A percentile compares a stretch with the other conserved stretches of the same genome.
Evolutionary conservation across 1,140 invertebrate genomes (phyloP).

Genomic region (Bombus sibiricus): DNA sequence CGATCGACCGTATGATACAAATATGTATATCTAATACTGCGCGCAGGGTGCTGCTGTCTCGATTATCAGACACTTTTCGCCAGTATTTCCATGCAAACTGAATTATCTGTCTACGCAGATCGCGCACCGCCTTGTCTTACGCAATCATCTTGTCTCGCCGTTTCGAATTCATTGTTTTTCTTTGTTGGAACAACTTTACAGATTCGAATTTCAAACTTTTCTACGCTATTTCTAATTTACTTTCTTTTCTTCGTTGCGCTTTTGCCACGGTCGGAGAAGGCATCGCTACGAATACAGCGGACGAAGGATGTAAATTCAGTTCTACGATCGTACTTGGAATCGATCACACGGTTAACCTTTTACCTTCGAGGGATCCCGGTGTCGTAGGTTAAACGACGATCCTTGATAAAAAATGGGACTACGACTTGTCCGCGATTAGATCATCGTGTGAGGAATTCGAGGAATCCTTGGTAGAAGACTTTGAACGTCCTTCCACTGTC

Average conservation of each 20-base stretch:
- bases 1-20: constrained; percentile 57
- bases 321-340: constrained; percentile 11
- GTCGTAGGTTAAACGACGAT: constrained; percentile 26
- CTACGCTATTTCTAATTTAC: neutral
- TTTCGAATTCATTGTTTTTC: constrained; percentile 43
- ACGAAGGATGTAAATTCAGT: constrained; percentile 9
- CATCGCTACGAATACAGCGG: too few relatives aligned
- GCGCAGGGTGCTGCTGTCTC: constrained; percentile 27
- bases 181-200: neutral
- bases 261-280: too few relatives aligned
- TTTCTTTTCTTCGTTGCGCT: neutral
- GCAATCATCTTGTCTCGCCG: constrained; percentile 43
- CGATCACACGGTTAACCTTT: constrained; percentile 37
- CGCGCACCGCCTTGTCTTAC: constrained; percentile 39
- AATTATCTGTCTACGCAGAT: constrained; percentile 56
- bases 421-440: constrained; percentile 15
- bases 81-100: constrained; percentile 42
- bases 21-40: constrained; percentile 53
- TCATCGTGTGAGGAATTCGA: constrained; percentile 19
- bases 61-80: constrained; percentile 44
- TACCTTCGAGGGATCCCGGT: neutral
- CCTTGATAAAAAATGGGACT: constrained; percentile 22
- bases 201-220: neutral
- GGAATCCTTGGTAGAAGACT: neutral
- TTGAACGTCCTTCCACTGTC: constrained; percentile 4